phyloP scores from a whole-genome alignment of 1,140 invertebrate species.

The Rhopalosiphum padi region DNA sequence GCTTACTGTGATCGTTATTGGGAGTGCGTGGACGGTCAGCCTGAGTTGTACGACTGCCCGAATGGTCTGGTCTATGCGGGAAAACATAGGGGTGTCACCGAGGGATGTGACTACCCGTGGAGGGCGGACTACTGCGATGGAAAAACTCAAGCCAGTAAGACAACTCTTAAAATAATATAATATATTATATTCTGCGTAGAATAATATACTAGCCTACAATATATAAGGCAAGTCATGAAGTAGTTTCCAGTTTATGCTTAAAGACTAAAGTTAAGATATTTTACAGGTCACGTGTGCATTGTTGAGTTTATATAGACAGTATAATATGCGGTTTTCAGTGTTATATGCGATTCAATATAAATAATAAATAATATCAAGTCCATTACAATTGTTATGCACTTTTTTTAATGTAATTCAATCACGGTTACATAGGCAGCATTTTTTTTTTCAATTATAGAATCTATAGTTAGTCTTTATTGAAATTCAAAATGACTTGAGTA shows the following conservation, averaged over 20 bases:
- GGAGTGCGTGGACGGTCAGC: slow-evolving; percentile 81
- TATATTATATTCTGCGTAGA: neutral
- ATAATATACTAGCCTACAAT: neutral
- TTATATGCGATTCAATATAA: neutral
- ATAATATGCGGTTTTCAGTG: neutral
- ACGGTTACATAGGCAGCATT: neutral
- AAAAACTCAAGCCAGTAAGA: slow-evolving; percentile 74
- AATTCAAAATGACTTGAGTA: neutral
- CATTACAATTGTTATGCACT: neutral
- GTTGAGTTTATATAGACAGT: neutral
- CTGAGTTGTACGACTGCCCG: slow-evolving; percentile 85
- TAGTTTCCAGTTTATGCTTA: neutral
- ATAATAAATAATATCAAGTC: neutral
- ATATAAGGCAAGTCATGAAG: neutral
- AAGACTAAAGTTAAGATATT: neutral
- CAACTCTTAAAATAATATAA: neutral
- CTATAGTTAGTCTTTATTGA: neutral
- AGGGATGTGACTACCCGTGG: slow-evolving; percentile 90
- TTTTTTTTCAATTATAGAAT: neutral
- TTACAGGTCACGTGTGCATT: neutral
- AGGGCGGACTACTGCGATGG: slow-evolving; percentile 84
- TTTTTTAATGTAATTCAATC: neutral
- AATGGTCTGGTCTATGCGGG: slow-evolving; percentile 89
- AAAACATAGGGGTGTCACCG: slow-evolving; percentile 83
- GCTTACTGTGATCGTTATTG: slow-evolving; percentile 85